phyloP scores from a whole-genome alignment of 2,888 invertebrate species.

The Emmelina monodactyla region DNA sequence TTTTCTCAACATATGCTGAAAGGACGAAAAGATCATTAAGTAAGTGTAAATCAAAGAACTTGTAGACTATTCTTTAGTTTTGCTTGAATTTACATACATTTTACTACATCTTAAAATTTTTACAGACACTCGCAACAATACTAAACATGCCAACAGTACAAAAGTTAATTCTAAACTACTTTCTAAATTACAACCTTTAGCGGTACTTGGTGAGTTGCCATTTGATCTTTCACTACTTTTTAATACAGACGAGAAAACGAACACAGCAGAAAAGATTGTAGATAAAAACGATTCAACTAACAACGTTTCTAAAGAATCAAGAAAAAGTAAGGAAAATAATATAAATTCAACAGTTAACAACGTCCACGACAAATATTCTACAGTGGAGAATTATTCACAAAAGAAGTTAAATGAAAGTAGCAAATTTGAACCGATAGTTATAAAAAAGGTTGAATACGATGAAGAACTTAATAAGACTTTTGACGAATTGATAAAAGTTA shows the following conservation, averaged over 20 bases:
- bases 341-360: not conserved
- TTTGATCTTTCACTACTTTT: conserved; percentile 35
- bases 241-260: conserved; percentile 20
- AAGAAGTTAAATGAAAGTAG: conserved; percentile 20
- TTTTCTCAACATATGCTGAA: conserved; percentile 27
- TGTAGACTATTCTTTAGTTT: too few species aligned
- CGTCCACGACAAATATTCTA: not conserved
- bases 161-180: conserved; percentile 24
- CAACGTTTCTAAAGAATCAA: not conserved
- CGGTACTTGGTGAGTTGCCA: conserved; percentile 38
- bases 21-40: conserved; percentile 35
- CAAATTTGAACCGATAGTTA: conserved; percentile 29
- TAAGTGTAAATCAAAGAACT: too few species aligned
- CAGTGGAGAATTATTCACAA: not conserved
- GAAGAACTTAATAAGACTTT: conserved; percentile 25
- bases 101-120: too few species aligned
- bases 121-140: conserved; percentile 13
- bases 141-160: conserved; percentile 15
- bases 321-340: not conserved
- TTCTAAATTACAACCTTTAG: conserved; percentile 24
- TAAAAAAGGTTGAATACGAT: conserved; percentile 25
- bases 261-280: conserved; percentile 4
- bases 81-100: too few species aligned
- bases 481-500: conserved; percentile 12
- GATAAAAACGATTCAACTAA: conserved; percentile 4